Base-by-base conservation (phyloP, 2,888 invertebrate genomes). In the Anoncus sp. region DNA sequence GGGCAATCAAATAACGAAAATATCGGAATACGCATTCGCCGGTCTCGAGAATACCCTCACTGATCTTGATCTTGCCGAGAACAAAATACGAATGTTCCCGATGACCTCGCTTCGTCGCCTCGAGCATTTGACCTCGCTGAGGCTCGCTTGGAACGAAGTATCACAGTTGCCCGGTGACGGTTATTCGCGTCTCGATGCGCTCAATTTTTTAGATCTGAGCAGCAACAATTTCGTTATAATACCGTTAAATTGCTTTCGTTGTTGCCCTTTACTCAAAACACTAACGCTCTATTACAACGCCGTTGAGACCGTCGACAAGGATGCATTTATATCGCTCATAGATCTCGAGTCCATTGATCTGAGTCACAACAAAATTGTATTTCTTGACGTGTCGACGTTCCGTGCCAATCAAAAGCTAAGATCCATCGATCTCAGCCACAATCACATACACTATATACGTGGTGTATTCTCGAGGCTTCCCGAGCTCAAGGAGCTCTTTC, bases 31-130 rank as follows among this genome's bases (percentile, higher is more conserved):
- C 87, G 97, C 97, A 6, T 97, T 97, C 88, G 94, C 94, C 66
- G 96, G 96, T 1, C 92, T 97, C 70, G 97, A 97, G 89, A 93
- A 94, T 66, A 94, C 94, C 12, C 93, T 98, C 78, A 94, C 95
- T 70, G 97, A 97, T 91, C 93, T 98, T 80, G 96, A 97, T 91
- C 92, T 98, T 77, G 96, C 97, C 45, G 97, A 97, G 92, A 98
- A 98, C 91, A 96, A 96, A 89, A 92, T 98, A 43, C 94, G 95
- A 82, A 92, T 93, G 69, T 97, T 98, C 89, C 98, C 98, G 0
- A 95, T 97, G 93, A 92, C 95, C 81, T 95, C 97, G 6, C 91
- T 98, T 77, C 93, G 96, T 76, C 94, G 96, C 85, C 92, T 98
- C 82, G 95, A 95, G 75, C 93, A 93, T 85, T 92, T 97, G 83